phyloP scores from a whole-genome alignment of 2,797 vertebrate species.

The Poeciliopsis gracilis region DNA sequence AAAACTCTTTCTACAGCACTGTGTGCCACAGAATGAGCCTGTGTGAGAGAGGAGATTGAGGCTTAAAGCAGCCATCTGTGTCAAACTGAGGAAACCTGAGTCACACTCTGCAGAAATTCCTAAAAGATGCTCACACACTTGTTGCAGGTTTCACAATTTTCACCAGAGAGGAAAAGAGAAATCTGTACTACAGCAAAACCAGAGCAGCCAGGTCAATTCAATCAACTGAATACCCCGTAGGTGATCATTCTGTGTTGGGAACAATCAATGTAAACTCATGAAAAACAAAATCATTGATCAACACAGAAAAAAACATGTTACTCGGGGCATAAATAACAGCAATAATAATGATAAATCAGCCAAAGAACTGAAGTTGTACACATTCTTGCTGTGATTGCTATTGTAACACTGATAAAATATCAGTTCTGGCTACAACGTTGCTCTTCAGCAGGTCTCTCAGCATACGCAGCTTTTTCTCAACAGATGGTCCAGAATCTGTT shows the following conservation, averaged over 20 bases:
- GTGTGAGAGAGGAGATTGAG: conserved; percentile 19
- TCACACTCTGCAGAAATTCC: conserved; percentile 35
- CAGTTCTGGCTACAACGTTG: neutral
- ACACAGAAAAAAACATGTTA: neutral
- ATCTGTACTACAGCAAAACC: conserved; percentile 33
- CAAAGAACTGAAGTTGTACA: neutral
- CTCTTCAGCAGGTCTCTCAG: neutral
- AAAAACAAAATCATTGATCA: neutral
- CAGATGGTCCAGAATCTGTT: conserved; percentile 5
- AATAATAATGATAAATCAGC: neutral
- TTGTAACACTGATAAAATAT: neutral
- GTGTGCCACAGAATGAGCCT: conserved; percentile 9
- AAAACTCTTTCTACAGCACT: conserved; percentile 4
- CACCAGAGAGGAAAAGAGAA: conserved; percentile 37
- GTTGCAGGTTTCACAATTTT: conserved; percentile 45
- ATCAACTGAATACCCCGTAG: neutral
- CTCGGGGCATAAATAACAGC: neutral
- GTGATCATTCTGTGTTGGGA: neutral
- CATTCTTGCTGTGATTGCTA: neutral
- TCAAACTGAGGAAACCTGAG: conserved; percentile 26
- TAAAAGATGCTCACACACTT: conserved; percentile 30
- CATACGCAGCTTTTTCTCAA: neutral
- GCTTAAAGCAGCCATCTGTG: conserved; percentile 24
- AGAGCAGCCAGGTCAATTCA: conserved; percentile 34
- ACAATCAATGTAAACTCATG: neutral